Conservation (phyloP, 2,797 vertebrate genomes). For the Rhodeus uyekii region DNA sequence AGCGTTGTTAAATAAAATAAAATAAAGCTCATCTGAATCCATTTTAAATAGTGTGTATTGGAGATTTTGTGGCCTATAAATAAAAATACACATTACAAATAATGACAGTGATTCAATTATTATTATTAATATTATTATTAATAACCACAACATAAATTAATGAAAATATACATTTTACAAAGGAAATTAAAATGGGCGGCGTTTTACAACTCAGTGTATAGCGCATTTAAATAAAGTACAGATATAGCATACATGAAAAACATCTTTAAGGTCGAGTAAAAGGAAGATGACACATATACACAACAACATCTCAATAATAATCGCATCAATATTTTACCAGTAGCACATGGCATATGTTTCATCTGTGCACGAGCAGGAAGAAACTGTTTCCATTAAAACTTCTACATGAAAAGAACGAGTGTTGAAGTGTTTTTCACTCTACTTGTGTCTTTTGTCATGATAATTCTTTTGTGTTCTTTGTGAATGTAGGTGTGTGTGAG, state of each 20-base stretch:
- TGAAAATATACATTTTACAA: background rate
- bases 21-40: background rate
- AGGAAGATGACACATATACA: background rate
- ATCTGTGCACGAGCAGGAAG: slow-evolving; percentile 21
- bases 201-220: background rate
- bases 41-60: background rate
- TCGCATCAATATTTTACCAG: slow-evolving; percentile 31
- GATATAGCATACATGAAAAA: background rate
- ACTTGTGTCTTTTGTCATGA: slow-evolving; percentile 61
- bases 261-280: slow-evolving; percentile 6
- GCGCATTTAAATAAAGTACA: background rate
- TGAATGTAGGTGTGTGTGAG: slow-evolving; percentile 20
- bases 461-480: slow-evolving; percentile 60
- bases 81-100: background rate
- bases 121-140: background rate
- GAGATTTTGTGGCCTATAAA: background rate
- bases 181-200: background rate
- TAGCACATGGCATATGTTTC: slow-evolving; percentile 34
- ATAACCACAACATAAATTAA: background rate
- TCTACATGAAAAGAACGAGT: slow-evolving; percentile 36
- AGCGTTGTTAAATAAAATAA: background rate
- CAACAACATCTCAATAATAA: slow-evolving; percentile 25
- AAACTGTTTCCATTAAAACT: slow-evolving; percentile 39
- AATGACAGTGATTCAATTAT: background rate
- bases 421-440: slow-evolving; percentile 50